Percentiles rank a stretch among this genome's conserved stretches.
phyloP scores from a whole-genome alignment of 2,888 invertebrate species.

The Clunio marinus region DNA sequence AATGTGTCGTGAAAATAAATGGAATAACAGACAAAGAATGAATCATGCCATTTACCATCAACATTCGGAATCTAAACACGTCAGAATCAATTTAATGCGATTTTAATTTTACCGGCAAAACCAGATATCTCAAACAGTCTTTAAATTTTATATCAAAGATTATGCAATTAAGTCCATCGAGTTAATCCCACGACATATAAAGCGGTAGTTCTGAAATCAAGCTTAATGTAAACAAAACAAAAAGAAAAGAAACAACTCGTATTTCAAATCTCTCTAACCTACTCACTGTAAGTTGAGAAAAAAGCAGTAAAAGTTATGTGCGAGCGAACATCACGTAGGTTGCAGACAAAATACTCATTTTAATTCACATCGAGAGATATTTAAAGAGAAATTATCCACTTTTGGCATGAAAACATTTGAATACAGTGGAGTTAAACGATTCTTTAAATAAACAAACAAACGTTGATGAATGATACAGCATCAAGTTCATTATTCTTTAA shows the following conservation, averaged over 20 bases:
- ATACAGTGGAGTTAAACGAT: too few relatives aligned
- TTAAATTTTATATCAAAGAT: neutral
- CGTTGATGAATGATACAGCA: neutral
- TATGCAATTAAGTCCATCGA: neutral
- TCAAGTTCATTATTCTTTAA: neutral
- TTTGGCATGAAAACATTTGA: neutral
- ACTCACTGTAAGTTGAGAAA: neutral
- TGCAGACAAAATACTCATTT: too few relatives aligned
- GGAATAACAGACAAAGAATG: neutral
- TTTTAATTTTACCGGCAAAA: too few relatives aligned
- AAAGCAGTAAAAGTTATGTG: neutral
- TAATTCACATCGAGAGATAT: too few relatives aligned
- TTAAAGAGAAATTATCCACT: constrained; percentile 10
- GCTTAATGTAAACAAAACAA: constrained; percentile 7
- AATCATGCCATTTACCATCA: too few relatives aligned
- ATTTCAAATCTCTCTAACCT: neutral
- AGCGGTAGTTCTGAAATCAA: neutral
- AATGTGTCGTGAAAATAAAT: too few relatives aligned
- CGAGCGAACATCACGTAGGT: too few relatives aligned
- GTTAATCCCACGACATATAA: neutral
- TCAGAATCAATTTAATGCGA: too few relatives aligned
- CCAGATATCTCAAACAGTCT: constrained; percentile 2
- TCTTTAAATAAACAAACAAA: too few relatives aligned
- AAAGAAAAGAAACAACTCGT: too few relatives aligned
- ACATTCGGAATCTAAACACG: too few relatives aligned